Conservation (phyloP, 2,888 invertebrate species). For the Carterocephalus palaemon region DNA sequence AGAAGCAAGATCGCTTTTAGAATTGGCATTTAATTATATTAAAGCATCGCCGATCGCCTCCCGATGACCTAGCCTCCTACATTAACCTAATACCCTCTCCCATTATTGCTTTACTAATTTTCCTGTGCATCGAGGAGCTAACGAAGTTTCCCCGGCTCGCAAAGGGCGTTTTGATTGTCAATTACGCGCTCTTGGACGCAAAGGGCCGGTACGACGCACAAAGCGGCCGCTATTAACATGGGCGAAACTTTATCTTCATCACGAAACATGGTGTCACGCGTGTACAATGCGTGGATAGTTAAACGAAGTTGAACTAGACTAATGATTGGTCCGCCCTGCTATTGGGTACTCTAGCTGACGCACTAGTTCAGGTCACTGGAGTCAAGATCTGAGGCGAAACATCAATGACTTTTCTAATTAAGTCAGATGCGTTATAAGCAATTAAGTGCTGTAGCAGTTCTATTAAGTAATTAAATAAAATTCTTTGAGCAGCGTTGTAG, state of each 20-base stretch:
- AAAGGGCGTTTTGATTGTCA: conserved; percentile 76
- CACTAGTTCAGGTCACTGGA: too few species aligned
- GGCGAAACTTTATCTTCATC: conserved; percentile 48
- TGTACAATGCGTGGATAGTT: too few species aligned
- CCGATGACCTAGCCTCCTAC: conserved; percentile 60
- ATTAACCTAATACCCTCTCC: conserved; percentile 72
- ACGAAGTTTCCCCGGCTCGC: conserved; percentile 63
- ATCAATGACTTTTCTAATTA: too few species aligned
- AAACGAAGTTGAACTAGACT: too few species aligned
- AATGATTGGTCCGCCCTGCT: too few species aligned
- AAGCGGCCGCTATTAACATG: conserved; percentile 63
- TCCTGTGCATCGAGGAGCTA: conserved; percentile 69
- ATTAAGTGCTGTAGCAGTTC: too few species aligned
- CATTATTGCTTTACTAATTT: conserved; percentile 76
- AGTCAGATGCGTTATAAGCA: too few species aligned
- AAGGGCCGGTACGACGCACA: conserved; percentile 56
- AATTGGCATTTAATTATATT: conserved; percentile 67
- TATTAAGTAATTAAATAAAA: too few species aligned
- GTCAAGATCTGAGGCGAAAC: too few species aligned
- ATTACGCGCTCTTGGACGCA: conserved; percentile 67
- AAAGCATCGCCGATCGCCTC: conserved; percentile 46
- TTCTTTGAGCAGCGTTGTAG: too few species aligned
- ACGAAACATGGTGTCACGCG: conserved; percentile 1
- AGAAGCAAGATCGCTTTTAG: conserved; percentile 55
- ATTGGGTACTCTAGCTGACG: too few species aligned